A percentile compares a stretch with the other conserved stretches of the same genome.
These are phyloP conservation scores for Samia ricini DNA, from an alignment of 1,140 invertebrate genomes.

Conservation along the genomic window DNA sequence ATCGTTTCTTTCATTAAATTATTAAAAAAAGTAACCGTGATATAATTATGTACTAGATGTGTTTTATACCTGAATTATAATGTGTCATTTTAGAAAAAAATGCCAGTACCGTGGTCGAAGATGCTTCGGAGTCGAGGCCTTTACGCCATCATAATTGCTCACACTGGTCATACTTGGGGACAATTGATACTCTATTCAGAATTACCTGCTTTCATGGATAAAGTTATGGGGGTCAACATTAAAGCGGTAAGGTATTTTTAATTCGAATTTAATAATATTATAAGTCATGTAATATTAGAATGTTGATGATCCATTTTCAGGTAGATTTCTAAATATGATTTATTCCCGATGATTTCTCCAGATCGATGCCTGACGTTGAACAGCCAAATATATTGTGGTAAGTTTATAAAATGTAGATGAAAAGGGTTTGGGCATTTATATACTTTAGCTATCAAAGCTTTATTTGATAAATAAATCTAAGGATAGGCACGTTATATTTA, in stretches of 20 bases:
- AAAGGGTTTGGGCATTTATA: neutral
- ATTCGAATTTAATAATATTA: neutral
- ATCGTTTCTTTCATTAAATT: too few species aligned
- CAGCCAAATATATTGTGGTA: neutral
- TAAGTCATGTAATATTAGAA: neutral
- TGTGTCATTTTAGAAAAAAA: conserved; percentile 59
- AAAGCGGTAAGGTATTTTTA: conserved; percentile 73
- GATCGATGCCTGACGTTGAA: neutral
- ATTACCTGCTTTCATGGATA: conserved; percentile 91
- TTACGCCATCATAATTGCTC: conserved; percentile 88
- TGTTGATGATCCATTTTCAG: neutral
- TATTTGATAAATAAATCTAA: too few species aligned
- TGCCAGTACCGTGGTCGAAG: conserved; percentile 82
- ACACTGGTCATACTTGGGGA: conserved; percentile 92
- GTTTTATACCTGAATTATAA: neutral
- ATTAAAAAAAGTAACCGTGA: too few species aligned
- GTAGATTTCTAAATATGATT: neutral
- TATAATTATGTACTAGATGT: too few species aligned
- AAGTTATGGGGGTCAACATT: conserved; percentile 88
- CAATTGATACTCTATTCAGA: conserved; percentile 92
- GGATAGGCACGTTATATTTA: too few species aligned
- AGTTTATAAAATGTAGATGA: neutral
- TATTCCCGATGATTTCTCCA: neutral
- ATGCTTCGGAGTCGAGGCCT: conserved; percentile 87
- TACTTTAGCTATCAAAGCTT: too few species aligned